Evolutionary conservation across 2,888 invertebrate genomes (phyloP).

Genomic region (Bhutanitis thaidina): DNA sequence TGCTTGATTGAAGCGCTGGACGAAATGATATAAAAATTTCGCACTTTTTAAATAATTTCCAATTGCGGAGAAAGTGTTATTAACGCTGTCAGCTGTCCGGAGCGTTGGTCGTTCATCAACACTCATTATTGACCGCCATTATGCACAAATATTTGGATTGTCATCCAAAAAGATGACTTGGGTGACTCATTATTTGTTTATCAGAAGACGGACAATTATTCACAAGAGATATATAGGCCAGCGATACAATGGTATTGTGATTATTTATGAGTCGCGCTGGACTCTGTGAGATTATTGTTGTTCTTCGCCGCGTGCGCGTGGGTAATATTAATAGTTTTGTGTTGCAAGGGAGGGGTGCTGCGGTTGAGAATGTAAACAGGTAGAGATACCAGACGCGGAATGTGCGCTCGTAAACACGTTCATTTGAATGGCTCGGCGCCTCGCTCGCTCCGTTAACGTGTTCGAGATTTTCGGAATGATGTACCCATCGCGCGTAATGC

Average conservation of each 20-base stretch:
- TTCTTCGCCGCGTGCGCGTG: not conserved
- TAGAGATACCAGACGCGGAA: not conserved
- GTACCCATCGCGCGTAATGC: not conserved
- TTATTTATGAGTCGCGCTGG: not conserved
- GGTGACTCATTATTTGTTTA: constrained; percentile 3
- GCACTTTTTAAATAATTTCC: not conserved
- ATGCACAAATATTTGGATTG: not conserved
- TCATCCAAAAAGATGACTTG: not conserved
- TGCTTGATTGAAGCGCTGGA: no score
- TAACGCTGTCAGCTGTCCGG: constrained; percentile 14
- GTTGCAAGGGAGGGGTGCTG: not conserved
- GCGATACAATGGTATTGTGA: not conserved
- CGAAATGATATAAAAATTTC: not conserved
- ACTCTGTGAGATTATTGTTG: not conserved
- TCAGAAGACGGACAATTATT: not conserved
- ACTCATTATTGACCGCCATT: constrained; percentile 1
- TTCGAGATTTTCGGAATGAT: not conserved
- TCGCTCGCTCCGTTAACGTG: not conserved
- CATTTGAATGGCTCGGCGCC: not conserved
- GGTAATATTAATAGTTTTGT: no score
- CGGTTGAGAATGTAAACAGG: not conserved
- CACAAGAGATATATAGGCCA: not conserved
- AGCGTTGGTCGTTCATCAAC: not conserved
- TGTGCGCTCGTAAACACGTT: not conserved
- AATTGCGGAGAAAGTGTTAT: constrained; percentile 13